Evolutionary conservation across 2,888 invertebrate species (phyloP).

Genomic region (Mantis religiosa): DNA sequence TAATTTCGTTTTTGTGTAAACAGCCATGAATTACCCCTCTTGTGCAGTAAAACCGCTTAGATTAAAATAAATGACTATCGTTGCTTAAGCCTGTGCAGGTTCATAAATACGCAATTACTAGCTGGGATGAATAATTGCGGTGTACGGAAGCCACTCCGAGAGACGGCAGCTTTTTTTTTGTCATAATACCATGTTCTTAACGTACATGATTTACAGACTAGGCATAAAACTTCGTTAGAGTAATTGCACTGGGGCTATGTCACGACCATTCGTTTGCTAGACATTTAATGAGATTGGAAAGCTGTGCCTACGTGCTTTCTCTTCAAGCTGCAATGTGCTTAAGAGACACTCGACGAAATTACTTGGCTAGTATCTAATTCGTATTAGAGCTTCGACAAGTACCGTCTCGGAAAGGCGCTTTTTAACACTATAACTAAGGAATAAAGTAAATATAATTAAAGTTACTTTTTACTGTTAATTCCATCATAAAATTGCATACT

Average conservation of each 20-base stretch:
- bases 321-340: too few relatives aligned
- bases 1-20: neutral
- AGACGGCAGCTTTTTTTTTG: neutral
- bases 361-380: too few relatives aligned
- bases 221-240: neutral
- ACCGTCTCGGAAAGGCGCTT: too few relatives aligned
- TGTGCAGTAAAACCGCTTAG: too few relatives aligned
- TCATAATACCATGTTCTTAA: neutral
- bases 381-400: too few relatives aligned
- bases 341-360: too few relatives aligned
- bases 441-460: too few relatives aligned
- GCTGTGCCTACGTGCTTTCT: neutral
- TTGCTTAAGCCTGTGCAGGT: neutral
- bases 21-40: neutral
- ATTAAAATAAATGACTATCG: neutral
- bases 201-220: neutral
- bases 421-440: too few relatives aligned
- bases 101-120: neutral
- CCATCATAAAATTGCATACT: too few relatives aligned
- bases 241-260: neutral
- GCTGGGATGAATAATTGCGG: neutral
- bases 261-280: too few relatives aligned
- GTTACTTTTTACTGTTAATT: too few relatives aligned
- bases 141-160: neutral
- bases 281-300: neutral